These are phyloP conservation scores for Chrysolophus pictus DNA, from an alignment of 2,797 vertebrate species.

Conservation along the genomic window DNA sequence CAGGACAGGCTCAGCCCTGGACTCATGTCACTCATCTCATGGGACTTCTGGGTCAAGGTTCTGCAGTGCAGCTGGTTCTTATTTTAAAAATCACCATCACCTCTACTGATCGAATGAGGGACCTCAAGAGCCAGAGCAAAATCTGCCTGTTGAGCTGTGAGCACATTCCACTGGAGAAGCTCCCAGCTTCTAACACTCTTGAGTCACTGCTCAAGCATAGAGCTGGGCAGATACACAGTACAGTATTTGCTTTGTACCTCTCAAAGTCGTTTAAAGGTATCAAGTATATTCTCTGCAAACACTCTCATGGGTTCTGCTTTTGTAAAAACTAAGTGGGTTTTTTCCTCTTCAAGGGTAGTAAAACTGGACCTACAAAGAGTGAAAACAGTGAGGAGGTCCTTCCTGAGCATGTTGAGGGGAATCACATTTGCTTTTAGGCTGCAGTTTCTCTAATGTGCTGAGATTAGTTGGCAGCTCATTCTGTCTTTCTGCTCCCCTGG, in stretches of 20 bases:
- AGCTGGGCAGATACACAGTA: neutral
- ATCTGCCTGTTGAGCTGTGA: neutral
- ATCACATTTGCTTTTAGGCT: neutral
- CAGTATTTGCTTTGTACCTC: neutral
- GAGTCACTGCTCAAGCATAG: neutral
- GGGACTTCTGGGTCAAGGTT: neutral
- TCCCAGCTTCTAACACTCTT: neutral
- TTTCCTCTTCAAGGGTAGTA: neutral
- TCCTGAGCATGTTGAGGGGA: accelerated
- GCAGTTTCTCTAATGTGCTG: neutral
- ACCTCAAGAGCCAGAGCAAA: neutral
- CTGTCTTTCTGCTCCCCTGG: conserved; percentile 37
- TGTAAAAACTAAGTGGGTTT: neutral
- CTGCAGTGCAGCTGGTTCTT: neutral
- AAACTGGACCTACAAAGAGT: neutral
- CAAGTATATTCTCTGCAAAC: neutral
- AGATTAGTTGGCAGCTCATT: neutral
- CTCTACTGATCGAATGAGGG: neutral
- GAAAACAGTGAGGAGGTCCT: neutral
- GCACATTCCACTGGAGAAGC: neutral
- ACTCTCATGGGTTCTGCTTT: neutral
- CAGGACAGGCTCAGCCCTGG: neutral
- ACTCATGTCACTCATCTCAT: neutral
- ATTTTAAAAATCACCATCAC: neutral
- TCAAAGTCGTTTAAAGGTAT: neutral